Base-by-base conservation (phyloP, 2,113 vertebrate species). In the Odocoileus virginianus region DNA sequence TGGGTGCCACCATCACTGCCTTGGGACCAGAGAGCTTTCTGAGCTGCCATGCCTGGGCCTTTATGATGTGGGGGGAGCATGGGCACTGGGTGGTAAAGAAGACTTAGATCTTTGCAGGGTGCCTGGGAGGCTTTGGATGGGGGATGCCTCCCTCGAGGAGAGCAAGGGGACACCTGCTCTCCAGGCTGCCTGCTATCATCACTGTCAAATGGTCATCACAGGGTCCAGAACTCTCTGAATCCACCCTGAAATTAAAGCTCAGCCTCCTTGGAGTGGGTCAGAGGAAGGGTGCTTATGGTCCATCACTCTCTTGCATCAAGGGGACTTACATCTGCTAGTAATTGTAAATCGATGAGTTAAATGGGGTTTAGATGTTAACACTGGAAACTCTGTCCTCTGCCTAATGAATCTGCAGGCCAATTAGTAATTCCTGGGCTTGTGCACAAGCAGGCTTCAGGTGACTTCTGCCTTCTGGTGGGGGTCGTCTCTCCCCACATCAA, bases 331-430 rank as follows among this genome's bases (percentile, higher is more conserved):
- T 98, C 97, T 98, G 97, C 97, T 97, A 96, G 96, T 98, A 97
- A 98, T 97, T 98, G 97, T 97, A 97, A 97, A 52, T 94, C 89
- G 78, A 97, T 98, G 92, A 98, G 96, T 96, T 98, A 97, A 98
- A 82, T 98, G 98, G 40, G 55, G 97, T 98, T 98, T 98, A 97
- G 98, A 97, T 97, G 60, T 95, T 91, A 57, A 93, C 61, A 30
- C 55, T 76, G 97, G 95, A 98, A 96, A 96, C 58, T 85, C 96
- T 96, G 96, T 97, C 93, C 97, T 99, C 96, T 95, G 93, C 93
- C 95, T 98, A 98, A 98, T 54, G 97, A 96, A 98, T 88, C 96
- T 89, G 95, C 95, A 95, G 92, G 87, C 43, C 97, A 98, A 97
- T 98, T 98, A 98, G 97, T 36, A 50, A 58, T 96, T 93, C 96